These are phyloP conservation scores for Crepidodera aurea DNA, from an alignment of 2,888 invertebrate species.

Conservation along the genomic window DNA sequence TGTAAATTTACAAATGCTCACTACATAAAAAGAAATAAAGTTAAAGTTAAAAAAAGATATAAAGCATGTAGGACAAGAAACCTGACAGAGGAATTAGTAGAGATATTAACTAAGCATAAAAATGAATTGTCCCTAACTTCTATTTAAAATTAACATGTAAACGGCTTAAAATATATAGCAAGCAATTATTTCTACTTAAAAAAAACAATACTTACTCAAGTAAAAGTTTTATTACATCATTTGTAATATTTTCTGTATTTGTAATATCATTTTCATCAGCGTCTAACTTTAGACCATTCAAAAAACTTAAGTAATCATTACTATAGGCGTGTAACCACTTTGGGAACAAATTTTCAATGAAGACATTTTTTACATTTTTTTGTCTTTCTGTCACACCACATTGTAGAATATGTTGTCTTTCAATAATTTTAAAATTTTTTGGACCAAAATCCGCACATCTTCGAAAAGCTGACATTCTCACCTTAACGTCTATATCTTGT, in stretches of 20 bases:
- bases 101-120: too few relatives aligned
- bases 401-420: slow-evolving; percentile 69
- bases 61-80: too few relatives aligned
- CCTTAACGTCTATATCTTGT: slow-evolving; percentile 79
- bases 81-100: too few relatives aligned
- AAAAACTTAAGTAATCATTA: slow-evolving; percentile 73
- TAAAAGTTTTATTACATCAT: slow-evolving; percentile 64
- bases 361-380: slow-evolving; percentile 62
- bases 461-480: slow-evolving; percentile 68
- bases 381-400: slow-evolving; percentile 72
- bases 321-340: slow-evolving; percentile 79
- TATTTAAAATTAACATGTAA: too few relatives aligned
- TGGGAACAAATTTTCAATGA: slow-evolving; percentile 68
- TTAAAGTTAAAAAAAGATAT: too few relatives aligned
- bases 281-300: slow-evolving; percentile 78
- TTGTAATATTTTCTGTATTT: slow-evolving; percentile 65
- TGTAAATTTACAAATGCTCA: too few relatives aligned
- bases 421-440: slow-evolving; percentile 67
- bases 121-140: too few relatives aligned
- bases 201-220: slow-evolving; percentile 61
- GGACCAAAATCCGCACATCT: slow-evolving; percentile 47
- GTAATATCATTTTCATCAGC: slow-evolving; percentile 69
- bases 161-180: too few relatives aligned
- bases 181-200: too few relatives aligned
- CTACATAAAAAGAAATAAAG: too few relatives aligned